These are phyloP conservation scores for Palythoa caribaeorum DNA, from an alignment of 92 coral and sea anemone species.

Conservation along the genomic window DNA sequence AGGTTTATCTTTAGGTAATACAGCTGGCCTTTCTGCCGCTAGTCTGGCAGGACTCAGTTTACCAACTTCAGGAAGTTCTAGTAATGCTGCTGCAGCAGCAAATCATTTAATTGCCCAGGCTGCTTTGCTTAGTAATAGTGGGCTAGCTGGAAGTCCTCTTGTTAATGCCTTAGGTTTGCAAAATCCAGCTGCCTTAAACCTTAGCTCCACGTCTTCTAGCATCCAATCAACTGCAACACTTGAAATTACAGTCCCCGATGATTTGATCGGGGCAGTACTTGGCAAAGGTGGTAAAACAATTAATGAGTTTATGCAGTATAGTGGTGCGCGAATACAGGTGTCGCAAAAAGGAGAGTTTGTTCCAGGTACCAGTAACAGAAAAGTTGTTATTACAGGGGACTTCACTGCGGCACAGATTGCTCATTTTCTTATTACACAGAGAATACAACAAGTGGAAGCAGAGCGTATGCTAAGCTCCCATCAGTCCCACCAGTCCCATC, in stretches of 20 bases:
- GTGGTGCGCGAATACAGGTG: slow-evolving; percentile 95
- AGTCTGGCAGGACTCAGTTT: slow-evolving; percentile 93
- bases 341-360: slow-evolving; percentile 98
- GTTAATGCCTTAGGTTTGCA: slow-evolving; percentile 77
- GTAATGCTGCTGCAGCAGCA: slow-evolving; percentile 72
- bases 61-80: slow-evolving; percentile 67
- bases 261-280: slow-evolving; percentile 92
- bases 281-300: slow-evolving; percentile 99
- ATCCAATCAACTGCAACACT: slow-evolving; percentile 95
- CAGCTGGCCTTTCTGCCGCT: slow-evolving; percentile 69
- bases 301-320: slow-evolving; percentile 97
- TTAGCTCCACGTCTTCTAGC: slow-evolving; percentile 73
- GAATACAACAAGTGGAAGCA: slow-evolving; percentile 94
- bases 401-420: slow-evolving; percentile 94
- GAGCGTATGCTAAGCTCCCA: slow-evolving; percentile 73
- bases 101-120: slow-evolving; percentile 94
- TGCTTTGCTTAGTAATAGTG: slow-evolving; percentile 88
- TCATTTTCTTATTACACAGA: slow-evolving; percentile 96
- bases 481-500: slow-evolving; percentile 17
- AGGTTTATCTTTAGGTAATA: slow-evolving; percentile 47
- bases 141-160: slow-evolving; percentile 75
- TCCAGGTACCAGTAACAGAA: slow-evolving; percentile 96
- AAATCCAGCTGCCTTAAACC: slow-evolving; percentile 76
- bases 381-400: slow-evolving; percentile 98
- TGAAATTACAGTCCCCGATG: slow-evolving; percentile 98